phyloP scores from a whole-genome alignment of 2,888 invertebrate genomes.

The Ernsta delagoae region DNA sequence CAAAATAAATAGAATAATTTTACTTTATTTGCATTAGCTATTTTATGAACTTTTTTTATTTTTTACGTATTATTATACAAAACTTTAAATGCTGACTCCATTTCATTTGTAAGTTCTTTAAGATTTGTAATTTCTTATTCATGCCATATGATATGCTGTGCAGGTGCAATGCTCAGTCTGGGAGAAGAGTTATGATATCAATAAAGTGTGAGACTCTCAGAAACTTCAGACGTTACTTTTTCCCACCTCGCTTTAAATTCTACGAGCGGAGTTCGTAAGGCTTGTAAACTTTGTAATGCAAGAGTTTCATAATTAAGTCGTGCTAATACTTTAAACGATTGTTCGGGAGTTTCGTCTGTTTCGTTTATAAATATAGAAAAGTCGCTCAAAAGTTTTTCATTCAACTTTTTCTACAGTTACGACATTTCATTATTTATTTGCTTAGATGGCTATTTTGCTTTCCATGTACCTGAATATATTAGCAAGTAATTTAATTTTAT shows the following conservation, averaged over 20 bases:
- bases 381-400: too few relatives aligned
- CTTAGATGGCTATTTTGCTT: too few relatives aligned
- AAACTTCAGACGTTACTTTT: slow-evolving; percentile 27
- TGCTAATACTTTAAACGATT: neutral
- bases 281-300: slow-evolving; percentile 6
- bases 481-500: too few relatives aligned
- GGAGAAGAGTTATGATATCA: neutral
- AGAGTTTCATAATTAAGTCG: slow-evolving; percentile 12
- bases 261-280: neutral
- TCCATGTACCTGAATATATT: too few relatives aligned
- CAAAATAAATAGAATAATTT: too few relatives aligned
- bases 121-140: too few relatives aligned
- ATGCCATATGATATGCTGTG: neutral
- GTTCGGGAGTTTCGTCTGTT: neutral
- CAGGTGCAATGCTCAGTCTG: neutral
- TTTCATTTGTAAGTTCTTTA: neutral
- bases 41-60: too few relatives aligned
- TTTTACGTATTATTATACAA: too few relatives aligned
- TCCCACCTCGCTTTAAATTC: slow-evolving; percentile 21
- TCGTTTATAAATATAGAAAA: neutral
- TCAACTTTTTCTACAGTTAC: too few relatives aligned
- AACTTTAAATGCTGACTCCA: too few relatives aligned
- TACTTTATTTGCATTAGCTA: too few relatives aligned
- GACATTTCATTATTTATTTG: too few relatives aligned
- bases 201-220: slow-evolving; percentile 18